These are phyloP conservation scores for Folsomia manolachei DNA, from an alignment of 2,888 invertebrate genomes.

Conservation along the genomic window DNA sequence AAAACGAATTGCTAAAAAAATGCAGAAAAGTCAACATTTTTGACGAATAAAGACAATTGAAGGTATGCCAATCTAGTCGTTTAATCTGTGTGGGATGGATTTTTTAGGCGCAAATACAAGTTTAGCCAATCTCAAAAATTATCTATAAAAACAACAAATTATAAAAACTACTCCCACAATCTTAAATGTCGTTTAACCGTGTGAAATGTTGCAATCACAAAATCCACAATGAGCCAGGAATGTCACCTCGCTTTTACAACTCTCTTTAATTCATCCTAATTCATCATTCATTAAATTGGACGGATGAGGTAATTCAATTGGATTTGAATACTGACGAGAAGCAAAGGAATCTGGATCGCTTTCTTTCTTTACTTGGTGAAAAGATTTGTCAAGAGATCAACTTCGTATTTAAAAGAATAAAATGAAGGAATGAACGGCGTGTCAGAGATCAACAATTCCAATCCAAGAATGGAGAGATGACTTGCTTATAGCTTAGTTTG, in stretches of 20 bases:
- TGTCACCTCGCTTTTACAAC: conserved; percentile 4
- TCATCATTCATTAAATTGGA: neutral
- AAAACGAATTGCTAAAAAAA: no score
- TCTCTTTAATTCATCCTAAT: neutral
- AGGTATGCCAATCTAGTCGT: no score
- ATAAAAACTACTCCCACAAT: no score
- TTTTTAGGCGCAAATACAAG: no score
- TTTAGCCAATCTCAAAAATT: no score
- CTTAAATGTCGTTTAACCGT: no score
- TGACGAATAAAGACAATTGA: neutral
- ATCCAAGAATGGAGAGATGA: conserved; percentile 1
- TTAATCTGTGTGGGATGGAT: no score
- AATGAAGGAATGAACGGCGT: neutral
- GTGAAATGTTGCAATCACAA: neutral
- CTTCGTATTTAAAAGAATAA: no score
- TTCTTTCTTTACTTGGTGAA: no score
- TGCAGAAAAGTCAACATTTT: no score
- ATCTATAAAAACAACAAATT: no score
- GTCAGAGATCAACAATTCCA: neutral
- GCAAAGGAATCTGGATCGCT: neutral
- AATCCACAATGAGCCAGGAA: neutral
- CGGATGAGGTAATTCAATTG: neutral
- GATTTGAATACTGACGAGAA: neutral
- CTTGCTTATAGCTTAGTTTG: neutral
- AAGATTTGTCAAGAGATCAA: conserved; percentile 1